A percentile compares a stretch with the other conserved stretches of the same genome.
phyloP scores from a whole-genome alignment of 2,113 vertebrate species.

The Anhinga anhinga region DNA sequence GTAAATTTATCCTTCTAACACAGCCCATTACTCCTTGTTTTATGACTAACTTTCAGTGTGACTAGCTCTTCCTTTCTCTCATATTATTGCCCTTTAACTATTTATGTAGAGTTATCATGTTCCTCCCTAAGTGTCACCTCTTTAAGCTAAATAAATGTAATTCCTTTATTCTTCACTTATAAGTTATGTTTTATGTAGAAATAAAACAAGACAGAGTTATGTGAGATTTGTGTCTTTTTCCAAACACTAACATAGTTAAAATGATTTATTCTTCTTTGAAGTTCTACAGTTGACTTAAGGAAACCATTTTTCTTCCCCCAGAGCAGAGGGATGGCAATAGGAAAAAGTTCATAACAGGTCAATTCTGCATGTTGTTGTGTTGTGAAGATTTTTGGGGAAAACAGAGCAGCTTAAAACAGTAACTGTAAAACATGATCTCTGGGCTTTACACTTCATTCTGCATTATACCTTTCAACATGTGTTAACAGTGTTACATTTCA shows the following conservation, averaged over 20 bases:
- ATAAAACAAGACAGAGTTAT: not conserved
- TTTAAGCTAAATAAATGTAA: conserved; percentile 1
- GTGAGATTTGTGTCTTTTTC: not conserved
- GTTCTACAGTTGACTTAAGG: not conserved
- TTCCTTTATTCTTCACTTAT: not conserved
- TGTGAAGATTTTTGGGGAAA: not conserved
- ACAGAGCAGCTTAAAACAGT: not conserved
- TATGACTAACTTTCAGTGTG: not conserved
- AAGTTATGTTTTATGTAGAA: not conserved
- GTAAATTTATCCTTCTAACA: not conserved
- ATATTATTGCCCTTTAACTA: not conserved
- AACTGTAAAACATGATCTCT: not conserved
- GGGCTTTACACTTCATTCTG: not conserved
- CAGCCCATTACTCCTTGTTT: not conserved
- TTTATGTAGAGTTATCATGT: not conserved
- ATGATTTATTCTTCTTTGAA: not conserved
- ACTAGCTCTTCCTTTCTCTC: not conserved
- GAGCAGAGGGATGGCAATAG: not conserved
- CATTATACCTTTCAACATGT: not conserved
- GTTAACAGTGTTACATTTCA: not conserved
- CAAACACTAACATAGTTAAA: not conserved
- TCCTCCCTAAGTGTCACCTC: not conserved
- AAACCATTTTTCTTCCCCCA: not conserved
- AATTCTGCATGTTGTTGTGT: not conserved
- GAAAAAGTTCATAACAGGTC: not conserved